Evolutionary conservation across 2,888 invertebrate genomes (phyloP).

Genomic region (Dascillus cervinus): DNA sequence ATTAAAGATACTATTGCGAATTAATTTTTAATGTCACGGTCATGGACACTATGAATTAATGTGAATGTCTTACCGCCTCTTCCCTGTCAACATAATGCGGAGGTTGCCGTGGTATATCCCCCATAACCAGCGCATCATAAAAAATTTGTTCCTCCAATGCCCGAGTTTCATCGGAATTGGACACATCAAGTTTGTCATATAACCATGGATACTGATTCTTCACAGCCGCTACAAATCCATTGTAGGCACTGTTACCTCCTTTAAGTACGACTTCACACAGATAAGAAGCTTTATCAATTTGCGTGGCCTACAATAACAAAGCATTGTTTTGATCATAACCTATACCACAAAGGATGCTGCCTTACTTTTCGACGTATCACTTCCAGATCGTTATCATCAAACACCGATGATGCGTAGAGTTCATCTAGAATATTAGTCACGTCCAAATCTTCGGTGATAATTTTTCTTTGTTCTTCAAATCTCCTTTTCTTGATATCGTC

Average conservation of each 20-base stretch:
- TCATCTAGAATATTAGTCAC: slow-evolving; percentile 16
- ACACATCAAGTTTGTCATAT: too few relatives aligned
- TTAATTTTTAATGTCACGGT: too few relatives aligned
- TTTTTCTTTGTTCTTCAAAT: slow-evolving; percentile 15
- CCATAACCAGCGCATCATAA: slow-evolving; percentile 47
- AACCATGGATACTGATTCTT: slow-evolving; percentile 52
- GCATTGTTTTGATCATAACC: slow-evolving; percentile 6
- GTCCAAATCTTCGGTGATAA: slow-evolving; percentile 18
- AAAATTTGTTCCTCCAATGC: slow-evolving; percentile 38
- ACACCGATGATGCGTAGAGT: slow-evolving; percentile 15
- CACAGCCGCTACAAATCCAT: slow-evolving; percentile 49
- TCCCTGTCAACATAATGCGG: slow-evolving; percentile 47
- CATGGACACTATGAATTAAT: too few relatives aligned
- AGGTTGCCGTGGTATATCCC: slow-evolving; percentile 52
- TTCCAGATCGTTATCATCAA: slow-evolving; percentile 22
- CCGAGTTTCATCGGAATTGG: too few relatives aligned
- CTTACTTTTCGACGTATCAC: slow-evolving; percentile 19
- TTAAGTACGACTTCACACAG: slow-evolving; percentile 42
- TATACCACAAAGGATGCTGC: slow-evolving; percentile 5
- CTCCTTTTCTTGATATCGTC: slow-evolving; percentile 11
- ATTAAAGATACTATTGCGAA: too few relatives aligned
- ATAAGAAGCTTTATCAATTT: slow-evolving; percentile 40
- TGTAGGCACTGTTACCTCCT: slow-evolving; percentile 44
- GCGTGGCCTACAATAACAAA: background rate
- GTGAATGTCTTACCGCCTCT: slow-evolving; percentile 45